Percentiles rank a stretch among this genome's conserved stretches.
These are phyloP conservation scores for Acholoe squamosa DNA, from an alignment of 2,888 invertebrate genomes.

Conservation along the genomic window DNA sequence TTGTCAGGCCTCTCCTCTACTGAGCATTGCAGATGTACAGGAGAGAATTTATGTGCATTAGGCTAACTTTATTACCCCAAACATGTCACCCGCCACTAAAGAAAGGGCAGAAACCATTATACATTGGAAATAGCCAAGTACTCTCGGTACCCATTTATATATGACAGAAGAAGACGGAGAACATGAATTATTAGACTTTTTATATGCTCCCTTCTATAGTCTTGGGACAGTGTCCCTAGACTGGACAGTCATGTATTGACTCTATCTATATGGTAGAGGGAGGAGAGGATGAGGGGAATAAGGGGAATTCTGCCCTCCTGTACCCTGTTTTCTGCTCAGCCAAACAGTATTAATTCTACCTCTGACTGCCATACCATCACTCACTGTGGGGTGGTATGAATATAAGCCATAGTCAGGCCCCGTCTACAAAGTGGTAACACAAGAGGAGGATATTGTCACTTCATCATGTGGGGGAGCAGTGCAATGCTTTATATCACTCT, in stretches of 20 bases:
- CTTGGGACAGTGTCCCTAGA: background rate
- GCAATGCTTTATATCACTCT: no score
- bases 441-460: no score
- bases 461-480: no score
- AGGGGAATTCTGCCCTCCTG: background rate
- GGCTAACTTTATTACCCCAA: background rate
- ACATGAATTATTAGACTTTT: background rate
- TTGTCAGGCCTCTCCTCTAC: background rate
- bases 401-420: background rate
- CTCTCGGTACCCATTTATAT: background rate
- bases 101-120: background rate
- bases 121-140: background rate
- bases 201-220: background rate
- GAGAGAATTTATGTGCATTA: background rate
- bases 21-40: background rate
- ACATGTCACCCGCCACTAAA: background rate
- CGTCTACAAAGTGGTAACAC: no score
- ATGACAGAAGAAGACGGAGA: background rate
- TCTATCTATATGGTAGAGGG: background rate
- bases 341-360: background rate
- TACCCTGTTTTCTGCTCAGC: slow-evolving; percentile 9
- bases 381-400: background rate
- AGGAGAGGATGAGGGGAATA: background rate
- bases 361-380: background rate
- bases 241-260: background rate